Conservation (phyloP, 2,888 invertebrate genomes). For the Rhamnusium bicolor region DNA sequence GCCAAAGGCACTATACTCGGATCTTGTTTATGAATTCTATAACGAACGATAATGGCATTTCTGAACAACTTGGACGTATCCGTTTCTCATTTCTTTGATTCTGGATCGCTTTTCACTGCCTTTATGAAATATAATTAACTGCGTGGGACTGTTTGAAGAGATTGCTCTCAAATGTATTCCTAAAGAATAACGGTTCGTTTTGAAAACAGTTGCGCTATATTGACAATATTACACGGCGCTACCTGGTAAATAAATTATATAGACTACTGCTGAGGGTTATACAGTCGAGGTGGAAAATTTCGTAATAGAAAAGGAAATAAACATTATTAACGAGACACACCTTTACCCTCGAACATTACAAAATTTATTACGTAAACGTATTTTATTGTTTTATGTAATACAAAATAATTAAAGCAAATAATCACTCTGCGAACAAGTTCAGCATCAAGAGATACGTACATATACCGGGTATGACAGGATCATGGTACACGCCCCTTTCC, state of each 20-base stretch:
- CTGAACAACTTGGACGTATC: not conserved
- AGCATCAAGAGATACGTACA: no score
- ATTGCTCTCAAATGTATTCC: not conserved
- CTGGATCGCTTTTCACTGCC: not conserved
- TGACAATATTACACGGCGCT: not conserved
- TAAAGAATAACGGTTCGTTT: not conserved
- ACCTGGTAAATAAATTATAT: not conserved
- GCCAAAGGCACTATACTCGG: slow-evolving; percentile 33
- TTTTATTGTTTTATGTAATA: not conserved
- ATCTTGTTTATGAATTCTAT: slow-evolving; percentile 39
- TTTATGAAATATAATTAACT: not conserved
- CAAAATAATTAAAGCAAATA: no score
- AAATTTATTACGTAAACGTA: not conserved
- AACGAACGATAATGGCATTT: slow-evolving; percentile 18
- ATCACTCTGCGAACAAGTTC: no score
- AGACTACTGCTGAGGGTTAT: not conserved
- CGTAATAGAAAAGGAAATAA: no score
- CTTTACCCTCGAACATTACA: not conserved
- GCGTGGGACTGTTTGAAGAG: not conserved
- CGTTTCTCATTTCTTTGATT: slow-evolving; percentile 15
- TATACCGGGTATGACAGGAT: no score
- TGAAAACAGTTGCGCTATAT: not conserved
- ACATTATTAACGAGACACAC: not conserved
- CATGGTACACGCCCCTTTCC: no score
- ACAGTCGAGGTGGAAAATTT: not conserved